Evolutionary conservation across 2,113 vertebrate genomes (phyloP).

Genomic region (Chrysemys picta): DNA sequence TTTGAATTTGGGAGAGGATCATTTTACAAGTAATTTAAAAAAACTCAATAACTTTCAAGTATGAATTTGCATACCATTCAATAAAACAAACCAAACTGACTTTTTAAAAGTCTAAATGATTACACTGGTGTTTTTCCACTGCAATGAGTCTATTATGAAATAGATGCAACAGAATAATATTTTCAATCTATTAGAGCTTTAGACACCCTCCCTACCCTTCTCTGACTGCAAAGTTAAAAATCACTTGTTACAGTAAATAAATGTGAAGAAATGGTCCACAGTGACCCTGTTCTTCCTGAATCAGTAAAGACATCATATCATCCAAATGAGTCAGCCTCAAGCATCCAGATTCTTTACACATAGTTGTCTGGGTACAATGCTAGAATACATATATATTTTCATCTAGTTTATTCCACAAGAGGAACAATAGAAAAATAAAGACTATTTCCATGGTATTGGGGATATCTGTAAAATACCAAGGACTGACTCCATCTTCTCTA

Average conservation of each 20-base stretch:
- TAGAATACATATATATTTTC: not conserved
- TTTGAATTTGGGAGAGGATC: not conserved
- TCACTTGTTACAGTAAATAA: slow-evolving; percentile 20
- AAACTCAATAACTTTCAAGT: not conserved
- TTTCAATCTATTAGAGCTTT: slow-evolving; percentile 6
- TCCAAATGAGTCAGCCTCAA: not conserved
- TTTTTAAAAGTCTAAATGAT: not conserved
- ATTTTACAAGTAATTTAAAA: not conserved
- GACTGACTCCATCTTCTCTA: not conserved
- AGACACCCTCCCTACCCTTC: not conserved
- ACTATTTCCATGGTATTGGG: not conserved
- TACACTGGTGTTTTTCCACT: not conserved
- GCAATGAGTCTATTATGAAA: slow-evolving; percentile 10
- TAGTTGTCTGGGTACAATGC: not conserved
- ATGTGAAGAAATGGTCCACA: not conserved
- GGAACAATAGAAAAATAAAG: not conserved
- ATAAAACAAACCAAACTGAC: not conserved
- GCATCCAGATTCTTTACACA: not conserved
- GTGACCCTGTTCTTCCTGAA: not conserved
- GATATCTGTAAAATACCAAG: not conserved
- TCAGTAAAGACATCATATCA: not conserved
- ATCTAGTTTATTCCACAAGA: not conserved
- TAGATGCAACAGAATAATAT: not conserved
- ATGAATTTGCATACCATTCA: not conserved
- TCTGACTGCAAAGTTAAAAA: not conserved